phyloP scores from a whole-genome alignment of 2,888 invertebrate genomes.

The Halictus quadricinctus region DNA sequence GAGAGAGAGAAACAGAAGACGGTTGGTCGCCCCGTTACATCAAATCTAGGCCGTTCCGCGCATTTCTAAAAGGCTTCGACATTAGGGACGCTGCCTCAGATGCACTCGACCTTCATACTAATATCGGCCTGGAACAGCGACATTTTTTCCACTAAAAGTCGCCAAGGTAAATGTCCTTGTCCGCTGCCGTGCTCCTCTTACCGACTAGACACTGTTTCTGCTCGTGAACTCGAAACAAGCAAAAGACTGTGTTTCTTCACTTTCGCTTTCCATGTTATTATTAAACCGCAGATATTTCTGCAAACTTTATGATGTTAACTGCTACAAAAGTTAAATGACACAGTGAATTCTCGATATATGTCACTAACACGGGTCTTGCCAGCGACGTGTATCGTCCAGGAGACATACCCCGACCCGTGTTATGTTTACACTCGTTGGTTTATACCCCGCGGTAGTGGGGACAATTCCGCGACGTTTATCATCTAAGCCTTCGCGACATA shows the following conservation, averaged over 20 bases:
- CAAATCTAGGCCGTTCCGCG: conserved; percentile 70
- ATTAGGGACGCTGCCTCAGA: conserved; percentile 47
- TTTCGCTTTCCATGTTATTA: not conserved
- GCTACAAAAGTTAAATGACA: too few species aligned
- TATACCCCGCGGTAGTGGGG: too few species aligned
- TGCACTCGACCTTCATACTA: conserved; percentile 61
- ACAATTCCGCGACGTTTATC: too few species aligned
- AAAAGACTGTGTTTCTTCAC: not conserved
- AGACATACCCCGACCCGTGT: too few species aligned
- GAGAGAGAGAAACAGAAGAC: conserved; percentile 23
- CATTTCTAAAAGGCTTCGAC: conserved; percentile 62
- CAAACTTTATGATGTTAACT: not conserved
- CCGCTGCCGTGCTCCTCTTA: not conserved
- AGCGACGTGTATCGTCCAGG: too few species aligned
- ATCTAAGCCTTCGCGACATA: too few species aligned
- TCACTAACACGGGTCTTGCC: too few species aligned
- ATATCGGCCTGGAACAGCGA: conserved; percentile 50
- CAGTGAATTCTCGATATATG: too few species aligned
- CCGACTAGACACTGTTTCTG: not conserved
- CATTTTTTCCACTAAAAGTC: conserved; percentile 12
- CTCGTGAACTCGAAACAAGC: not conserved
- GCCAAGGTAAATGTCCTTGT: not conserved
- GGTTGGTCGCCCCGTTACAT: conserved; percentile 70
- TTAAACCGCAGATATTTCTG: not conserved
- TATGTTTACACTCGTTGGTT: too few species aligned